Evolutionary conservation across 2,888 invertebrate genomes (phyloP), one percentile per base, ranked within the genome.

Genomic region (Melieria picta): DNA sequence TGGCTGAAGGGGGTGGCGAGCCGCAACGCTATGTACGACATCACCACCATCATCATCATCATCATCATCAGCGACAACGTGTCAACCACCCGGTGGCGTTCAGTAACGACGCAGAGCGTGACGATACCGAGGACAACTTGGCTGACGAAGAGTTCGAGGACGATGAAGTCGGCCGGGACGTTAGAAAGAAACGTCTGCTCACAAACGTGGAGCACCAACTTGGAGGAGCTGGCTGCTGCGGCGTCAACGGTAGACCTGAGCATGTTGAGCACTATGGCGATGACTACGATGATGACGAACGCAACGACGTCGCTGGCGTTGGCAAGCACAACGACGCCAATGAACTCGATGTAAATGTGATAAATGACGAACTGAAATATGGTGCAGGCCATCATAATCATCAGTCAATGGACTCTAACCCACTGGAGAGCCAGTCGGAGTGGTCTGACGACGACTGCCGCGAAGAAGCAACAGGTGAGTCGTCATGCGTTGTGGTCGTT

Each of bases 341-440:
- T 47, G 76, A 71, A 56, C 75, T 81, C 43, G 85, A 85, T 79
- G 79, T 80, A 78, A 86, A 86, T 86, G 86, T 86, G 83, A 86
- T 86, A 84, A 87, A 87, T 77, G 87, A 87, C 81, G 87, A 86
- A 78, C 80, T 87, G 45, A 87, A 87, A 78, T 87, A 86, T 80
- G 87, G 87, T 77, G 87, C 86, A 70, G 82, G 84, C 16, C 86
- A 86, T 82, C 84, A 85, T 77, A 85, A 86, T 79, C 86, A 86
- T 77, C 85, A 86, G 74, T 87, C 87, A 75, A 82, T 86, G 79
- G 82, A 87, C 79, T 83, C 87, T 74, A 83, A 88, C 85, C 85
- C 87, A 66, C 88, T 91, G 77, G 91, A 91, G 81, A 93, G 93
- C 86, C 93, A 93, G 80, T 93, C 93, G n/a, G 94, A 94, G 83